These are phyloP conservation scores for Dinoponera quadriceps DNA, from an alignment of 1,140 invertebrate genomes.

Conservation along the genomic window DNA sequence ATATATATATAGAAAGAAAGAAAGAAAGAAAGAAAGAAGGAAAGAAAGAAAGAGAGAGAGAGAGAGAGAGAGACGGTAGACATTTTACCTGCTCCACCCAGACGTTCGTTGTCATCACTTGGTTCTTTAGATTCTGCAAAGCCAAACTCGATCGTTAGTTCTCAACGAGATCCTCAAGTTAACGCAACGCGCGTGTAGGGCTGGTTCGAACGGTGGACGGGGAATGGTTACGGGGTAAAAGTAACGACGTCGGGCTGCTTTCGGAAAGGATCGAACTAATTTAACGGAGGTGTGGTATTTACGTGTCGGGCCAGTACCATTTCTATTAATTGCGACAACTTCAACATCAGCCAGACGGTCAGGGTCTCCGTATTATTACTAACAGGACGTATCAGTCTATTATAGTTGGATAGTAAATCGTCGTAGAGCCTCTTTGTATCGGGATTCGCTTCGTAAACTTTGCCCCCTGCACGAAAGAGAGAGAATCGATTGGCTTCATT, in stretches of 20 bases:
- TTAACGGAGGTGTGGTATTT: neutral
- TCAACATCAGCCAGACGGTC: slow-evolving; percentile 95
- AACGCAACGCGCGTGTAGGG: neutral
- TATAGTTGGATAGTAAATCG: slow-evolving; percentile 97
- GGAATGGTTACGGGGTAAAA: neutral
- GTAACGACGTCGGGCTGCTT: neutral
- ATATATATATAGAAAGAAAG: too few species aligned
- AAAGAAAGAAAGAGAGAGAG: too few species aligned
- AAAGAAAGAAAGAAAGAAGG: too few species aligned
- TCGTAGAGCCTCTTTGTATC: slow-evolving; percentile 96
- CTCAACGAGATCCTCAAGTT: neutral
- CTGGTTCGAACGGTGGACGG: neutral
- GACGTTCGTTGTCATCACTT: slow-evolving; percentile 98
- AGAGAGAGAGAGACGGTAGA: neutral
- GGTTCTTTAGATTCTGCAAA: slow-evolving; percentile 93
- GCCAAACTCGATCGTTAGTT: slow-evolving; percentile 58
- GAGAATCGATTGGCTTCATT: neutral
- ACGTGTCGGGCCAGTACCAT: slow-evolving; percentile 87
- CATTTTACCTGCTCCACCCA: slow-evolving; percentile 94
- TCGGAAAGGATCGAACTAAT: neutral
- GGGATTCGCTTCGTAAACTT: slow-evolving; percentile 92
- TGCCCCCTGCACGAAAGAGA: slow-evolving; percentile 79
- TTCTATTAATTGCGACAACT: slow-evolving; percentile 98
- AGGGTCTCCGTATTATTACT: slow-evolving; percentile 97
- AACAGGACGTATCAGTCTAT: slow-evolving; percentile 97